These are phyloP conservation scores for Nanger granti DNA, from an alignment of 2,113 vertebrate species.

Conservation along the genomic window DNA sequence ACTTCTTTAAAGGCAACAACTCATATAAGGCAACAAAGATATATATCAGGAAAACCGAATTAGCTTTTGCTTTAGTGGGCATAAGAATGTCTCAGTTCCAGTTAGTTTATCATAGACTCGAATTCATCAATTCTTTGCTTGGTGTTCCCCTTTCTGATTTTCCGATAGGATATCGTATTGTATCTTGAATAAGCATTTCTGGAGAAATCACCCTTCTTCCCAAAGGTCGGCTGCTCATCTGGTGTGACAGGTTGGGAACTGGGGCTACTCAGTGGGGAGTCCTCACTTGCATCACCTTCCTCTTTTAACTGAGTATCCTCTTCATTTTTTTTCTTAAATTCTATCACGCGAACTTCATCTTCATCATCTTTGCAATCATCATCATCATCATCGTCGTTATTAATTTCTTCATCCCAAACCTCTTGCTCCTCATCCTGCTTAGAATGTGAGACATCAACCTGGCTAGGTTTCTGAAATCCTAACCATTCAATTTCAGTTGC, in stretches of 20 bases:
- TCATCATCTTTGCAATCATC: slow-evolving; percentile 70
- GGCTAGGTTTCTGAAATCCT: slow-evolving; percentile 2
- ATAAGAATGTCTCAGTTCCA: background rate
- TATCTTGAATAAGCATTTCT: slow-evolving; percentile 86
- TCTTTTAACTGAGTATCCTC: slow-evolving; percentile 17
- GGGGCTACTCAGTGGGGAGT: slow-evolving; percentile 48
- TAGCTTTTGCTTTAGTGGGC: background rate
- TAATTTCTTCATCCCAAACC: slow-evolving; percentile 35
- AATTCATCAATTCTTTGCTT: slow-evolving; percentile 93
- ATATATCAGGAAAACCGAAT: background rate
- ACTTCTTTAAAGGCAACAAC: slow-evolving; percentile 7
- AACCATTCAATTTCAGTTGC: slow-evolving; percentile 34
- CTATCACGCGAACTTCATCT: slow-evolving; percentile 70
- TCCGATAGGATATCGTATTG: slow-evolving; percentile 93
- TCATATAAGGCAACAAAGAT: background rate
- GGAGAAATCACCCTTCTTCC: slow-evolving; percentile 81
- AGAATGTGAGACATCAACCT: slow-evolving; percentile 10
- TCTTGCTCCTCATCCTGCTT: slow-evolving; percentile 35
- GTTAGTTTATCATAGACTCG: slow-evolving; percentile 86
- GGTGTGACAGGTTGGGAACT: slow-evolving; percentile 71
- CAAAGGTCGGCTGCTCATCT: slow-evolving; percentile 61
- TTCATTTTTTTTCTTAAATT: slow-evolving; percentile 71
- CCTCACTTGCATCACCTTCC: slow-evolving; percentile 34
- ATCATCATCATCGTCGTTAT: slow-evolving; percentile 37
- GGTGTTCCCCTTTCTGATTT: slow-evolving; percentile 93